Percentiles rank a stretch among this genome's conserved stretches.
phyloP scores from a whole-genome alignment of 2,113 vertebrate genomes.

The Jaculus jaculus region DNA sequence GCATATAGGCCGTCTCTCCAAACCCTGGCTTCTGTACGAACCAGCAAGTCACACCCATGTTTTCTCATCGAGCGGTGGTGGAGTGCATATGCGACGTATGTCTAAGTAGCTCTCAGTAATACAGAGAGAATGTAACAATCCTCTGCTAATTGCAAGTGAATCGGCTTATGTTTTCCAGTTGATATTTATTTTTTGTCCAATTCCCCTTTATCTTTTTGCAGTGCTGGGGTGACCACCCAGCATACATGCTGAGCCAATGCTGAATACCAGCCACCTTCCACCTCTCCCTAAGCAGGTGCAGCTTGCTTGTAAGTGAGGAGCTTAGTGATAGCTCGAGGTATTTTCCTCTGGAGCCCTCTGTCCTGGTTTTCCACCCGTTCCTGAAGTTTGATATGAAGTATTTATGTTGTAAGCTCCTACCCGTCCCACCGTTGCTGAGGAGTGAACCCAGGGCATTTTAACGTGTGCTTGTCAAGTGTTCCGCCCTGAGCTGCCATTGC shows the following conservation, averaged over 20 bases:
- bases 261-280: neutral
- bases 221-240: neutral
- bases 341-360: neutral
- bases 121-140: neutral
- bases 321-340: neutral
- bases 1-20: accelerated
- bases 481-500: neutral
- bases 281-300: neutral
- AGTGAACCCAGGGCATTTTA: neutral
- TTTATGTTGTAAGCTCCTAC: neutral
- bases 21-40: neutral
- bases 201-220: neutral
- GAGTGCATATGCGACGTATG: neutral
- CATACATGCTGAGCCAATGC: neutral
- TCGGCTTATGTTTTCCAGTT: neutral
- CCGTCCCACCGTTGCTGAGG: neutral
- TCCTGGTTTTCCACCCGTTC: neutral
- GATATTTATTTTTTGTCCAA: neutral
- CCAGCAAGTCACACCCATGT: neutral
- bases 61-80: neutral
- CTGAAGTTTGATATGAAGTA: neutral
- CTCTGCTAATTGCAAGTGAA: neutral
- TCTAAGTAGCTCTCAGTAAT: neutral
- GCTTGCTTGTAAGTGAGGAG: constrained; percentile 11
- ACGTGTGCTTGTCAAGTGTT: neutral